Evolutionary conservation across 2,113 vertebrate genomes (phyloP).

Genomic region (Ophthalmolycus amberensis): DNA sequence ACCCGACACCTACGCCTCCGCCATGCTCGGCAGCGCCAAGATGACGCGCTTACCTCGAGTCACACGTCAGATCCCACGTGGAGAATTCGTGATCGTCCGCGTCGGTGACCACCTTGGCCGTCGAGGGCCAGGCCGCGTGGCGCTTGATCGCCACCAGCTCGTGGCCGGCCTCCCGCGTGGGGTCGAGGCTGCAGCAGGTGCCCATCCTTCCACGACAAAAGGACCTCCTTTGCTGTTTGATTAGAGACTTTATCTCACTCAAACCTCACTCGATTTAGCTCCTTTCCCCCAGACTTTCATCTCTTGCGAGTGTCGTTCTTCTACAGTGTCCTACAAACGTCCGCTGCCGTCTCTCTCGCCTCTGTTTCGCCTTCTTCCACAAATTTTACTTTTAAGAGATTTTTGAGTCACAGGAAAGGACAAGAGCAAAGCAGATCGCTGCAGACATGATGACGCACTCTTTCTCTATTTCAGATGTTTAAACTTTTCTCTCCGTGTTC

Average conservation of each 20-base stretch:
- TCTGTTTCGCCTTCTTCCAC: neutral
- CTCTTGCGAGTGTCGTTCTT: neutral
- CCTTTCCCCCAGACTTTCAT: neutral
- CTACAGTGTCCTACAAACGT: neutral
- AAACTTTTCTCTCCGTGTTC: neutral
- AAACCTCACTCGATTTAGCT: neutral
- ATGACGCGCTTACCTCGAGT: conserved; percentile 54
- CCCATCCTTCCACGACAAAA: conserved; percentile 47
- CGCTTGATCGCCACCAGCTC: conserved; percentile 64
- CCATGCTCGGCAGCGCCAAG: too few species aligned
- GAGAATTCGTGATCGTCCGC: conserved; percentile 52
- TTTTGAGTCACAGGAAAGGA: neutral
- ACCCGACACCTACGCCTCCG: neutral
- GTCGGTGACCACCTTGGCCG: conserved; percentile 27
- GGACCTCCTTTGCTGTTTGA: neutral
- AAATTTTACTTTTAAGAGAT: neutral
- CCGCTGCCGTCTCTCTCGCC: neutral
- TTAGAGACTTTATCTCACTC: neutral
- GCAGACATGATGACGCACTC: neutral
- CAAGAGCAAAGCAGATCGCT: neutral
- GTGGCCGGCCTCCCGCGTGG: conserved; percentile 28
- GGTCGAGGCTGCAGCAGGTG: conserved; percentile 59
- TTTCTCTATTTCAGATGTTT: neutral
- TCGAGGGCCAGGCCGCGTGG: conserved; percentile 39
- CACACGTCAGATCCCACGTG: conserved; percentile 63